Percentiles rank a stretch among this genome's conserved stretches.
Evolutionary conservation across 2,888 invertebrate genomes (phyloP).

Genomic region (Leptarthrus brevirostris): DNA sequence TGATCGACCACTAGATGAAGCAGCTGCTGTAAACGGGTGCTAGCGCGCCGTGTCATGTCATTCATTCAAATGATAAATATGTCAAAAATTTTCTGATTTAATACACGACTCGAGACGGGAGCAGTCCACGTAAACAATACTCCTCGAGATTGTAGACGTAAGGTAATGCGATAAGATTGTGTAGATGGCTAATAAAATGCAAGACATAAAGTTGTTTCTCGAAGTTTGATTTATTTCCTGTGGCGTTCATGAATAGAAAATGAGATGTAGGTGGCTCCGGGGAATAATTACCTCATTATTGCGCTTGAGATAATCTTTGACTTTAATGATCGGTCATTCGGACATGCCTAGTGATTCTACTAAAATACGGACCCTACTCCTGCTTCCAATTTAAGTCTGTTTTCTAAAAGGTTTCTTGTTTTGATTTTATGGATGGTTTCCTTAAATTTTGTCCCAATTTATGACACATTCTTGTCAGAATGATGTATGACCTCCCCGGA

Average conservation of each 20-base stretch:
- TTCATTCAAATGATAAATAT: constrained; percentile 43
- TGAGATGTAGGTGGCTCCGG: constrained; percentile 7
- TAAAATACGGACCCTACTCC: too few species aligned
- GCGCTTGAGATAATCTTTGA: constrained; percentile 8
- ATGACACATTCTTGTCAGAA: too few species aligned
- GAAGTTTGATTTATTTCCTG: neutral
- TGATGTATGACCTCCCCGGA: too few species aligned
- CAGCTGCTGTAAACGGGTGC: constrained; percentile 38
- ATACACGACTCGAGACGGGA: constrained; percentile 26
- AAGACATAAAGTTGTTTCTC: neutral
- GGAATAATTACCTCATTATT: constrained; percentile 28
- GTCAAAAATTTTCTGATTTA: constrained; percentile 34
- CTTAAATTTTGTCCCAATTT: too few species aligned
- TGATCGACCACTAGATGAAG: neutral
- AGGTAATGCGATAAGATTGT: constrained; percentile 24
- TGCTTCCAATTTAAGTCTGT: too few species aligned
- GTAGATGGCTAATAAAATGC: constrained; percentile 24
- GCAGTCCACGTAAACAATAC: constrained; percentile 17
- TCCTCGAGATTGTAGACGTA: constrained; percentile 3
- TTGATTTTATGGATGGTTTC: too few species aligned
- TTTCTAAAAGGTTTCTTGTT: too few species aligned
- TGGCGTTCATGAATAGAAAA: neutral
- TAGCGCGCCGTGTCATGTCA: constrained; percentile 22
- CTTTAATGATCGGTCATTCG: constrained; percentile 20
- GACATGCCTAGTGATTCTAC: too few species aligned